Evolutionary conservation across 2,797 vertebrate species (phyloP).

Genomic region (Onychomys torridus): DNA sequence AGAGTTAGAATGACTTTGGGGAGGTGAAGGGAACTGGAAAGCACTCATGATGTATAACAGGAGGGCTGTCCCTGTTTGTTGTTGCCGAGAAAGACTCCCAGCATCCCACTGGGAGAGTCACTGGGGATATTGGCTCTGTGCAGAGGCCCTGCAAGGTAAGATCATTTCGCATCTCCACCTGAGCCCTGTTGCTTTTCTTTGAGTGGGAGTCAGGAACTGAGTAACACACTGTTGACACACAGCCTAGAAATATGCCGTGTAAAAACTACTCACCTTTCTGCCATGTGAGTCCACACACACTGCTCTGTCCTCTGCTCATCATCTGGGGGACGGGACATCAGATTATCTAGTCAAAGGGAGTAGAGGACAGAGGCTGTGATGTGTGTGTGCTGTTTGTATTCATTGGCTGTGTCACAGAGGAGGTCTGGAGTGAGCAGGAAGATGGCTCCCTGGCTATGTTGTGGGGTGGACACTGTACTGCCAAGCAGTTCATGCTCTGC

Average conservation of each 20-base stretch:
- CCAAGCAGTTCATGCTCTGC: accelerated
- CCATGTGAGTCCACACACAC: not conserved
- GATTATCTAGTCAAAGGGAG: slow-evolving; percentile 38
- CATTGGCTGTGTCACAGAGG: not conserved
- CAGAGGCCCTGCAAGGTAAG: not conserved
- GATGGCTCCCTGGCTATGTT: not conserved
- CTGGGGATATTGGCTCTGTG: accelerated
- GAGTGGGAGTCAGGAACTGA: not conserved
- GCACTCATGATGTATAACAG: not conserved
- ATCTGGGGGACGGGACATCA: not conserved
- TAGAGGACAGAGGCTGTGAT: not conserved
- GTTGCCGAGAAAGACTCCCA: not conserved
- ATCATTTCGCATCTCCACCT: accelerated
- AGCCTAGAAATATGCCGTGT: not conserved
- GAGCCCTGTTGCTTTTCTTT: not conserved
- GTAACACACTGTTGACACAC: accelerated
- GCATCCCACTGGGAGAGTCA: accelerated
- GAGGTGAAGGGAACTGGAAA: not conserved
- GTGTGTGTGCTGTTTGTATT: not conserved
- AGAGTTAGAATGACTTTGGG: not conserved
- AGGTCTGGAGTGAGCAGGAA: not conserved
- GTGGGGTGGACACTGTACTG: accelerated
- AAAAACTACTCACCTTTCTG: not conserved
- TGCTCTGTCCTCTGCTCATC: not conserved
- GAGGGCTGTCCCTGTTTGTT: accelerated